These are phyloP conservation scores for Odiellus spinosus DNA, from an alignment of 2,888 invertebrate genomes.

Conservation along the genomic window DNA sequence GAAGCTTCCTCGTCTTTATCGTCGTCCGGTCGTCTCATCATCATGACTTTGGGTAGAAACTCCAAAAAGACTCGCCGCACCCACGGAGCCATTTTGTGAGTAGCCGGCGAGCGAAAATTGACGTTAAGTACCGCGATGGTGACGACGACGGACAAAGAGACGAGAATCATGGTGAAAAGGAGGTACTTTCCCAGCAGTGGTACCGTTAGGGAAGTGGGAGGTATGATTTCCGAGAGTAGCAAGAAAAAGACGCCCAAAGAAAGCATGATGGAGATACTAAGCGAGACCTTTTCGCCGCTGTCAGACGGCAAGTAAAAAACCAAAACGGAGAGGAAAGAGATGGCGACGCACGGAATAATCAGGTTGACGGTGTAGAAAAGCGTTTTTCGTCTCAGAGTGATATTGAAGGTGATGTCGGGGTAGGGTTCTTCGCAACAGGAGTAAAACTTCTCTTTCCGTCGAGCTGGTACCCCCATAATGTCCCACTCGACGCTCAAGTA, in stretches of 20 bases:
- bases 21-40: slow-evolving; percentile 79
- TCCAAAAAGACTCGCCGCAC: slow-evolving; percentile 76
- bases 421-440: slow-evolving; percentile 48
- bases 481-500: slow-evolving; percentile 40
- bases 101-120: slow-evolving; percentile 58
- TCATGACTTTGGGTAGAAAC: slow-evolving; percentile 72
- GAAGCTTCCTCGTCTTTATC: slow-evolving; percentile 8
- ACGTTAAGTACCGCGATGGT: slow-evolving; percentile 87
- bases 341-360: slow-evolving; percentile 89
- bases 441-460: slow-evolving; percentile 20
- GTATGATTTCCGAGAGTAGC: slow-evolving; percentile 94
- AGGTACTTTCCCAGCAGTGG: slow-evolving; percentile 89
- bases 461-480: slow-evolving; percentile 29
- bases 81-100: slow-evolving; percentile 83
- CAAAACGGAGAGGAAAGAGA: slow-evolving; percentile 81
- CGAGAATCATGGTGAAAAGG: slow-evolving; percentile 89
- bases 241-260: slow-evolving; percentile 98
- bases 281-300: slow-evolving; percentile 94
- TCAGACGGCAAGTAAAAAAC: slow-evolving; percentile 96
- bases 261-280: slow-evolving; percentile 95
- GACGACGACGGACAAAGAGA: slow-evolving; percentile 81
- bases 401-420: slow-evolving; percentile 94
- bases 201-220: slow-evolving; percentile 89
- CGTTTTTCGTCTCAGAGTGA: slow-evolving; percentile 92
- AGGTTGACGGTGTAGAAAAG: slow-evolving; percentile 92